Base-by-base conservation (phyloP, 2,797 vertebrate species). In the Cetoscarus ocellatus region DNA sequence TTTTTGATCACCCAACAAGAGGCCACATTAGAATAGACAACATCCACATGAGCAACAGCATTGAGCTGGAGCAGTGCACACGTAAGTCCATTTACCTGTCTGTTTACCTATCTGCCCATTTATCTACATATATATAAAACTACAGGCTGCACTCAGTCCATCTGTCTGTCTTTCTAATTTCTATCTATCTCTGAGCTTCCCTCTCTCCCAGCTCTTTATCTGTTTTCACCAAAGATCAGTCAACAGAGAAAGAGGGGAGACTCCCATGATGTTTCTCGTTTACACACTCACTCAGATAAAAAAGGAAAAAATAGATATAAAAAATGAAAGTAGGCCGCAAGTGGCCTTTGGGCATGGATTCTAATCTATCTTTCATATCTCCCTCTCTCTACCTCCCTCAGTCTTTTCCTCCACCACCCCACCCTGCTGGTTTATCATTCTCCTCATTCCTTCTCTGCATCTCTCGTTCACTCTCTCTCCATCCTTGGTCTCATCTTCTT, bases 21-120 rank as follows among this genome's bases (percentile, higher is more conserved):
- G 97, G 97, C 82, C 95, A 97, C 90, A 96, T 99, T 45, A 94
- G 96, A 83, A 96, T 99, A 7, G 97, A 99, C 73, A 97, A 98
- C 93, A 96, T 99, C 83, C 95, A 96, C 85, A 96, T 99, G 57
- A 97, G 95, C 92, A 95, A 92, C 0, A 96, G 94, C 60, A 91
- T 96, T 45, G 96, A 97, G 0, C 91, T 97, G 91, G 96, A 97
- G 83, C 94, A 96, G 86, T 99, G 97, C 70, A 96, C 96, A 89
- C 96, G 98, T 99, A 95, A 49, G 97, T 96, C 48, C 34, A 12
- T 38, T 4, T 8, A 27, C 34, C n/a, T n/a, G 40, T 71, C 45
- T 53, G 9, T 61, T 66, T 8, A 27, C 45, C n/a, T 17, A 35
- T 68, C 18, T 51, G 10, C 44, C 69, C 49, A 38, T 44, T 18